phyloP scores from a whole-genome alignment of 2,888 invertebrate genomes.

The Hanleya hanleyi region DNA sequence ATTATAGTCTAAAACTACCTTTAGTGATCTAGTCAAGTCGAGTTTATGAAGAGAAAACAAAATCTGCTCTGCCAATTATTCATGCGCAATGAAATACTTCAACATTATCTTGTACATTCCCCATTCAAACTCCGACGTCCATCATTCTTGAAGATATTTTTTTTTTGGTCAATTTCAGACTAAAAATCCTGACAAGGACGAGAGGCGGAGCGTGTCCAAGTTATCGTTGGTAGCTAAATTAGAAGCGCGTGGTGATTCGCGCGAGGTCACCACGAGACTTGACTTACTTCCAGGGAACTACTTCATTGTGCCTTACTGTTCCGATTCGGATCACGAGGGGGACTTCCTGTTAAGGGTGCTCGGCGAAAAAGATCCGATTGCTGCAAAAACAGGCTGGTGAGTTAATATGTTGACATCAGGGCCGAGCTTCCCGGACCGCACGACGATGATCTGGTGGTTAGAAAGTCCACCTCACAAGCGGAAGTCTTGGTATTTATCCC shows the following conservation, averaged over 20 bases:
- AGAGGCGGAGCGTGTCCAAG: slow-evolving; percentile 58
- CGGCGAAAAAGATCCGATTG: slow-evolving; percentile 55
- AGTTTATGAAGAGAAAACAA: too few relatives aligned
- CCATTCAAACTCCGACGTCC: too few relatives aligned
- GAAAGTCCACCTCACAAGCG: too few relatives aligned
- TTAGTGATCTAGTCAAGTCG: too few relatives aligned
- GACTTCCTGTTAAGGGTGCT: slow-evolving; percentile 63
- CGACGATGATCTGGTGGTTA: too few relatives aligned
- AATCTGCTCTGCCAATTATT: too few relatives aligned
- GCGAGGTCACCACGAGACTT: slow-evolving; percentile 58
- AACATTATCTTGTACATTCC: too few relatives aligned
- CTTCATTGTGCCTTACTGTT: slow-evolving; percentile 64
- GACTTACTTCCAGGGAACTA: slow-evolving; percentile 67
- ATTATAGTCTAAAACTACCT: too few relatives aligned
- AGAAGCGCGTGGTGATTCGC: slow-evolving; percentile 48
- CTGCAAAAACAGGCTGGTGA: slow-evolving; percentile 63
- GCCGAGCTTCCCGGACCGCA: too few relatives aligned
- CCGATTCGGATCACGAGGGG: slow-evolving; percentile 55
- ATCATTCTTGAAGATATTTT: background rate
- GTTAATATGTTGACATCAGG: too few relatives aligned
- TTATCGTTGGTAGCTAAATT: slow-evolving; percentile 51
- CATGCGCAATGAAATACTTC: too few relatives aligned
- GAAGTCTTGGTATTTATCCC: too few relatives aligned
- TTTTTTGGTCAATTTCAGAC: slow-evolving; percentile 44
- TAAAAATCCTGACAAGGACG: slow-evolving; percentile 59